A percentile compares a stretch with the other conserved stretches of the same genome.
phyloP scores from a whole-genome alignment of 2,888 invertebrate genomes.

The Drosophila anceps region DNA sequence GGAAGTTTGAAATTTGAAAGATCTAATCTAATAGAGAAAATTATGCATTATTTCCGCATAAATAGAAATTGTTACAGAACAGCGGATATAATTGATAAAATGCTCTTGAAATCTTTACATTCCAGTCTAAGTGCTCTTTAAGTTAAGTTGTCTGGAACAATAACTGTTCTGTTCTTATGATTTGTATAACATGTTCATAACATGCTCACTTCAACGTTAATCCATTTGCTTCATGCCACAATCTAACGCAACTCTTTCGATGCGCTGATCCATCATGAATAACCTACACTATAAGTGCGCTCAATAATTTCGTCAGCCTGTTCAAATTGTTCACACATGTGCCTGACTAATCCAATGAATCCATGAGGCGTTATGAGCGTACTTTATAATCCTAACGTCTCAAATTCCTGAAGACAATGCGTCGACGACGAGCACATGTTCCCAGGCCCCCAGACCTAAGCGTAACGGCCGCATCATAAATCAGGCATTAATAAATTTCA shows the following conservation, averaged over 20 bases:
- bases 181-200: constrained; percentile 10
- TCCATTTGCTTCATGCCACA: constrained; percentile 15
- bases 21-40: constrained; percentile 20
- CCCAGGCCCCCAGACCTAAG: constrained; percentile 40
- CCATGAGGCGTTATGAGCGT: constrained; percentile 9
- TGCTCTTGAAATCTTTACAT: not conserved
- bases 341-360: constrained; percentile 46
- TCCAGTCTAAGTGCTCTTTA: not conserved
- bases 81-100: not conserved
- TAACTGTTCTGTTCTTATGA: not conserved
- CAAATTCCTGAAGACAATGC: constrained; percentile 37
- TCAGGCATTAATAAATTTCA: constrained; percentile 74
- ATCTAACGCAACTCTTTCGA: constrained; percentile 15
- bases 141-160: not conserved
- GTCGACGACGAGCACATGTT: constrained; percentile 48
- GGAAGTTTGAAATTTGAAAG: constrained; percentile 26
- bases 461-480: constrained; percentile 61
- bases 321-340: constrained; percentile 59
- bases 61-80: constrained; percentile 4
- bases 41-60: constrained; percentile 19
- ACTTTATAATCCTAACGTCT: constrained; percentile 70
- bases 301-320: constrained; percentile 36
- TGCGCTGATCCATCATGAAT: constrained; percentile 45
- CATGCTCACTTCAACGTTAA: constrained; percentile 11
- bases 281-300: constrained; percentile 13